Percentiles rank a stretch among this genome's conserved stretches.
phyloP scores from a whole-genome alignment of 2,113 vertebrate genomes.

The Charina bottae region DNA sequence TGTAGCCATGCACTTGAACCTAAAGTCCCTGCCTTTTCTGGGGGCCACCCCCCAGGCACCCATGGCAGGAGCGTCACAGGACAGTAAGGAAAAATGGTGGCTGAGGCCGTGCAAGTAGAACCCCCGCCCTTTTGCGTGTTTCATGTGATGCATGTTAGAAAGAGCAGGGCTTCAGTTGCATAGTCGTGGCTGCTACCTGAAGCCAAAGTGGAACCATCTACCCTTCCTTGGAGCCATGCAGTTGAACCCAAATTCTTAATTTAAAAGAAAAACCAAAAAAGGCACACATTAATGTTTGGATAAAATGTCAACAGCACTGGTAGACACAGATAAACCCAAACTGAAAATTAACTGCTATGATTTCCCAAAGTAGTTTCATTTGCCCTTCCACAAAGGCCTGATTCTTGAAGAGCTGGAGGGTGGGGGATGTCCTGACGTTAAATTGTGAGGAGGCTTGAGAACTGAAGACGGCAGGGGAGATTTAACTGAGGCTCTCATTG shows the following conservation, averaged over 20 bases:
- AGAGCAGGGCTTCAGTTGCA: background rate
- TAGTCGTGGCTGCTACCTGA: background rate
- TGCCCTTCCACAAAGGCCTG: background rate
- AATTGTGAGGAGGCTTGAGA: background rate
- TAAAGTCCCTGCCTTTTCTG: background rate
- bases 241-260: background rate
- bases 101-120: background rate
- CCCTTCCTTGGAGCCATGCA: background rate
- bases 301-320: background rate
- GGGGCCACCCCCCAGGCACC: too few species aligned
- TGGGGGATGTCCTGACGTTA: background rate
- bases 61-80: background rate
- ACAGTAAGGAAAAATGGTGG: background rate
- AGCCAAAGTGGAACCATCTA: background rate
- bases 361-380: background rate
- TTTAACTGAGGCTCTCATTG: background rate
- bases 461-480: too few species aligned
- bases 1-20: background rate
- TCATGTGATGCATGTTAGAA: background rate
- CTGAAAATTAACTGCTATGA: background rate
- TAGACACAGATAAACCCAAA: too few species aligned
- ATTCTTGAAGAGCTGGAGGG: background rate
- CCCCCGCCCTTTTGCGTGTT: background rate
- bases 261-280: background rate
- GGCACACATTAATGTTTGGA: background rate